Evolutionary conservation across 2,888 invertebrate species (phyloP).

Genomic region (Parthenolecanium corni): DNA sequence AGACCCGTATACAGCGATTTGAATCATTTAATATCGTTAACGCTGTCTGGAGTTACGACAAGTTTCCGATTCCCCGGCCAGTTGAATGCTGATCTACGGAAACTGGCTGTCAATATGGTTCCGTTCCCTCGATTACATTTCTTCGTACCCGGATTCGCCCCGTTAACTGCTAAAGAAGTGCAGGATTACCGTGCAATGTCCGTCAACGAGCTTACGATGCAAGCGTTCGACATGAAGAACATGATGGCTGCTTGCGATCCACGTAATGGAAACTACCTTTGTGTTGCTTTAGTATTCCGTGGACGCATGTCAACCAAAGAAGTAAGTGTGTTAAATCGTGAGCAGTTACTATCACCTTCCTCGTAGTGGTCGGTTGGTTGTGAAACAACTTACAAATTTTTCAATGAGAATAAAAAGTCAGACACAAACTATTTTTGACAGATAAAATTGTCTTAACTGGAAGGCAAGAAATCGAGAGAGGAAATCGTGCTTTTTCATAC

Average conservation of each 20-base stretch:
- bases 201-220: slow-evolving; percentile 22
- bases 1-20: slow-evolving; percentile 20
- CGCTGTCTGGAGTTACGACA: slow-evolving; percentile 19
- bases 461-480: too few relatives aligned
- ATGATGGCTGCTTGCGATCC: slow-evolving; percentile 27
- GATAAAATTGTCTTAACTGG: too few relatives aligned
- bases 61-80: slow-evolving; percentile 25
- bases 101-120: slow-evolving; percentile 23
- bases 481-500: too few relatives aligned
- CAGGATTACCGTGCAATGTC: slow-evolving; percentile 21
- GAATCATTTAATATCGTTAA: slow-evolving; percentile 21
- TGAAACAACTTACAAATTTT: too few relatives aligned
- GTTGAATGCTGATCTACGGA: slow-evolving; percentile 18
- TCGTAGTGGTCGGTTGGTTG: too few relatives aligned
- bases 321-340: background rate
- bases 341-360: too few relatives aligned
- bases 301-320: slow-evolving; percentile 23
- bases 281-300: slow-evolving; percentile 19
- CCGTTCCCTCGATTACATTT: slow-evolving; percentile 22
- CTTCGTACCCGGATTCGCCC: slow-evolving; percentile 24
- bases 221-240: slow-evolving; percentile 25
- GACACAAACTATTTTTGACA: too few relatives aligned
- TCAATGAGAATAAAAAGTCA: too few relatives aligned
- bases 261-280: slow-evolving; percentile 20
- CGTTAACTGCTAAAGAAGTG: slow-evolving; percentile 18